phyloP scores from a whole-genome alignment of 1,140 invertebrate genomes.

The Nephila pilipes region DNA sequence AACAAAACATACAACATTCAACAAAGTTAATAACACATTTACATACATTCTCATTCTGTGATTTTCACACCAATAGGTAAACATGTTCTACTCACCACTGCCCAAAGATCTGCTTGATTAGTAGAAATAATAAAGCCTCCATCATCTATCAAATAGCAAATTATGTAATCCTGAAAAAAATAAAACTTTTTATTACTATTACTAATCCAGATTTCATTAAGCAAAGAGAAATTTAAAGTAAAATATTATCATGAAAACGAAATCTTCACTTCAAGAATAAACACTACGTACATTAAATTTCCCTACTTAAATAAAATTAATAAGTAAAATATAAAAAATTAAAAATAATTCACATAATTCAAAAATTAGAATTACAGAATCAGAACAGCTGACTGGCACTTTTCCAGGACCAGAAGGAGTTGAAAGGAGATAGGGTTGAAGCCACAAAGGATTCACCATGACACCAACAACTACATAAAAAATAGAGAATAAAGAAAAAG shows the following conservation, averaged over 20 bases:
- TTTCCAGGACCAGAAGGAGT: conserved; percentile 71
- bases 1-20: too few relatives aligned
- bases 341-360: neutral
- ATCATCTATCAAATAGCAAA: conserved; percentile 76
- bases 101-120: conserved; percentile 61
- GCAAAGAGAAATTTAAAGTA: too few relatives aligned
- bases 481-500: neutral
- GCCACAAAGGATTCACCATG: conserved; percentile 74
- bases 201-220: too few relatives aligned
- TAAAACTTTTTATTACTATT: too few relatives aligned
- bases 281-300: too few relatives aligned
- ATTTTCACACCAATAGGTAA: too few relatives aligned
- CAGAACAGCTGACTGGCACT: conserved; percentile 62
- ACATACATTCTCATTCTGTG: too few relatives aligned
- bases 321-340: neutral
- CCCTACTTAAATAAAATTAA: neutral
- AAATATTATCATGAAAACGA: too few relatives aligned
- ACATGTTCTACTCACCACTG: conserved; percentile 25
- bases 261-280: too few relatives aligned
- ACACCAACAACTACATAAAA: conserved; percentile 71
- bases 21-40: too few relatives aligned
- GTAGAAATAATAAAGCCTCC: conserved; percentile 75
- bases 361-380: conserved; percentile 35
- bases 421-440: conserved; percentile 75
- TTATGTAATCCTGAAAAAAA: conserved; percentile 68